These are phyloP conservation scores for Trichopria drosophilae DNA, from an alignment of 2,888 invertebrate genomes.

Conservation along the genomic window DNA sequence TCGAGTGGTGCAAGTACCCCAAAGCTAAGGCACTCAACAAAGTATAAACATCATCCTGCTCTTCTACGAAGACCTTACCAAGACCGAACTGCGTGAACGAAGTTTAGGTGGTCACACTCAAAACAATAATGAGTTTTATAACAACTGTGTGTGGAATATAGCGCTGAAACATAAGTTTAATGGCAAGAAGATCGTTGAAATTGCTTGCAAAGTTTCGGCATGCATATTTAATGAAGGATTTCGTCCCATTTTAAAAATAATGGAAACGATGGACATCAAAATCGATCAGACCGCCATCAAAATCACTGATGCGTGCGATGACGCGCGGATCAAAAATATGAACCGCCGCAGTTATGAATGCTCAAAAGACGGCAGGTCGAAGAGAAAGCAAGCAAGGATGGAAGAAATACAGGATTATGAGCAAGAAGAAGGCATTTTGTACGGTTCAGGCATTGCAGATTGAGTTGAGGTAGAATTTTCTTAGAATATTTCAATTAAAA, in stretches of 20 bases:
- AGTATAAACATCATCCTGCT: constrained; percentile 22
- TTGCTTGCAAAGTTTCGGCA: constrained; percentile 28
- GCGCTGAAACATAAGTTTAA: constrained; percentile 35
- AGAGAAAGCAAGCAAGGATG: constrained; percentile 5
- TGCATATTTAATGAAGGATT: constrained; percentile 34
- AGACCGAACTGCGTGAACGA: constrained; percentile 29
- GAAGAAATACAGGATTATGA: constrained; percentile 13
- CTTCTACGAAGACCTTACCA: constrained; percentile 24
- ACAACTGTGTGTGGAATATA: constrained; percentile 28
- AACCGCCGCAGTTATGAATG: constrained; percentile 22
- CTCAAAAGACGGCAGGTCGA: constrained; percentile 30
- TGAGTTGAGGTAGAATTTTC: constrained; percentile 24
- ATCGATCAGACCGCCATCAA: constrained; percentile 24
- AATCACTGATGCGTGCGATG: constrained; percentile 18
- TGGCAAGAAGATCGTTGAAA: constrained; percentile 33
- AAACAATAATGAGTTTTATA: constrained; percentile 34
- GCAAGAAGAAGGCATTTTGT: constrained; percentile 20
- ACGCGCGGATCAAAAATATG: constrained; percentile 4
- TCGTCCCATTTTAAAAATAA: constrained; percentile 30
- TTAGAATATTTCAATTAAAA: constrained; percentile 20
- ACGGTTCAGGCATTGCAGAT: constrained; percentile 23
- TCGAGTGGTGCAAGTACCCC: constrained; percentile 15
- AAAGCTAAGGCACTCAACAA: constrained; percentile 21
- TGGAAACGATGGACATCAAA: constrained; percentile 31
- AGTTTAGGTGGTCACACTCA: constrained; percentile 33